phyloP scores from a whole-genome alignment of 1,140 invertebrate genomes.

The Pseudomyrmex dendroicus region DNA sequence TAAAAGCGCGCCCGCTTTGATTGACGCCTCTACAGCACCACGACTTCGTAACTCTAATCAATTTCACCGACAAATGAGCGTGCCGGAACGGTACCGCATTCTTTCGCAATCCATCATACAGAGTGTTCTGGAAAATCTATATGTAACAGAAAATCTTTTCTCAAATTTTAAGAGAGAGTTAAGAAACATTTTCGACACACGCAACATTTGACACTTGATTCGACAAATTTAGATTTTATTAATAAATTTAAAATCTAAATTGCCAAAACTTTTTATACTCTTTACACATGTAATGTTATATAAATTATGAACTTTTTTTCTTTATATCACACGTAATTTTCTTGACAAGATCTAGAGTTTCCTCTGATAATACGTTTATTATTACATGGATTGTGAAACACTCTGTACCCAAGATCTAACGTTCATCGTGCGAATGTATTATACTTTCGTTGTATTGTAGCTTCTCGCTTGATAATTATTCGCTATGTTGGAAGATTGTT shows the following conservation, averaged over 20 bases:
- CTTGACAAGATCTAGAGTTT: no score
- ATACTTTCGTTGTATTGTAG: constrained; percentile 1
- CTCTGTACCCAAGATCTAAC: background rate
- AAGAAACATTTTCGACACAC: no score
- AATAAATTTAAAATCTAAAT: no score
- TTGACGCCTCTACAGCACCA: constrained; percentile 35
- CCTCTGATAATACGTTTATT: no score
- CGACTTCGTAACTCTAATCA: constrained; percentile 66
- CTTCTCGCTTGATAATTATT: constrained; percentile 55
- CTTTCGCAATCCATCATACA: constrained; percentile 43
- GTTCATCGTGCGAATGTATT: background rate
- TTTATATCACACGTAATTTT: no score
- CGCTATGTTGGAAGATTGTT: constrained; percentile 46
- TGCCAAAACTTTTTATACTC: no score
- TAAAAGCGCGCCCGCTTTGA: constrained; percentile 59
- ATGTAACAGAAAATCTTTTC: background rate
- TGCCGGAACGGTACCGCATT: constrained; percentile 39
- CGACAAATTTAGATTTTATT: no score
- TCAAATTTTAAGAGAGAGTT: no score
- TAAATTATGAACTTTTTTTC: no score
- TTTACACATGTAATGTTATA: no score
- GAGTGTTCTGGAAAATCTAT: background rate
- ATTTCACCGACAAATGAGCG: constrained; percentile 62
- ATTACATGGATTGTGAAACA: background rate
- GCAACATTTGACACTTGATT: no score